A percentile compares a stretch with the other conserved stretches of the same genome.
Conservation (phyloP, 2,888 invertebrate species). For the Ophonus ardosiacus region DNA sequence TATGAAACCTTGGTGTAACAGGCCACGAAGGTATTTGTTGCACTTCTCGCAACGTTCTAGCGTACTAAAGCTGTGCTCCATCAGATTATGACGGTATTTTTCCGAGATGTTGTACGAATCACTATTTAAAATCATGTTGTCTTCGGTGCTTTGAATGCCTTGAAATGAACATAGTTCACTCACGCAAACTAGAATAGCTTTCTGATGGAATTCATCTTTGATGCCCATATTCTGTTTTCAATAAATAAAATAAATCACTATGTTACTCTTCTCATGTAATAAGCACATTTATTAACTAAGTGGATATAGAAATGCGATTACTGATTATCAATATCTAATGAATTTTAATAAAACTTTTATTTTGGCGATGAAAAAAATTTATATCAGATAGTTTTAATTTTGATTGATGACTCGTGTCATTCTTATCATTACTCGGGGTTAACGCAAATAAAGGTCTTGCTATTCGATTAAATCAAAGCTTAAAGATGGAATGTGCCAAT, state of each 20-base stretch:
- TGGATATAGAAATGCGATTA: not conserved
- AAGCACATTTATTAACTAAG: not conserved
- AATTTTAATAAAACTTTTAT: slow-evolving; percentile 43
- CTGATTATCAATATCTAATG: slow-evolving; percentile 17
- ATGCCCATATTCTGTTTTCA: slow-evolving; percentile 84
- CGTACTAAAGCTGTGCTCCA: slow-evolving; percentile 82
- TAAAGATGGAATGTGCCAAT: slow-evolving; percentile 48
- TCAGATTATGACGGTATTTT: slow-evolving; percentile 75
- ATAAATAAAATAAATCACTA: slow-evolving; percentile 64
- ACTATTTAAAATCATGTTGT: slow-evolving; percentile 64
- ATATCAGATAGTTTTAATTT: slow-evolving; percentile 42
- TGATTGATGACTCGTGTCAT: slow-evolving; percentile 36
- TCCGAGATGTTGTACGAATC: slow-evolving; percentile 68
- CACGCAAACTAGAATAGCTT: slow-evolving; percentile 82
- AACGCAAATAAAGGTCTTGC: slow-evolving; percentile 41
- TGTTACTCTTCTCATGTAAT: not conserved
- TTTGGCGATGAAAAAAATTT: slow-evolving; percentile 18
- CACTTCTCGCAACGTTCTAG: slow-evolving; percentile 86
- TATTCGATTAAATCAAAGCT: slow-evolving; percentile 46
- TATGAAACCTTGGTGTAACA: slow-evolving; percentile 84
- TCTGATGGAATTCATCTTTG: slow-evolving; percentile 85
- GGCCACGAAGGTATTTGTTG: slow-evolving; percentile 83
- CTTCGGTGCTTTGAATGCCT: slow-evolving; percentile 71
- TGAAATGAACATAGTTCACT: slow-evolving; percentile 79
- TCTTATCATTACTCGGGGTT: slow-evolving; percentile 35